Evolutionary conservation across 2,888 invertebrate species (phyloP), one percentile per base, ranked within the genome.

Genomic region (Sabatieria punctata): DNA sequence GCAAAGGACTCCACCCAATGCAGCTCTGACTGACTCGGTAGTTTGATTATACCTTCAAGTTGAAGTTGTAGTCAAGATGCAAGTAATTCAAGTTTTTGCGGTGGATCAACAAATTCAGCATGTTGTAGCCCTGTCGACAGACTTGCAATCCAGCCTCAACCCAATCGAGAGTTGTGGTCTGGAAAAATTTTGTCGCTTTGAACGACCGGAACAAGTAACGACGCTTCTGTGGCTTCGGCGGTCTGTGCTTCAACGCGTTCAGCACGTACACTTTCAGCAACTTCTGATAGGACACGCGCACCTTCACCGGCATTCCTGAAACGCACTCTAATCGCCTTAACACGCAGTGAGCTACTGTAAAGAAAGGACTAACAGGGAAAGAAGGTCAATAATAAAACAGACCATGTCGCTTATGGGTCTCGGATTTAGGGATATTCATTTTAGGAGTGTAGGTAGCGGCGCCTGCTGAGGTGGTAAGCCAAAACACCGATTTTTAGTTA

Each of bases 181-280:
- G 95, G 75, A 99, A 99, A 73, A 99, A 99, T 70, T 99, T 99
- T 0, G 97, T 99, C 0, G 93, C 85, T 69, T 99, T 99, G 72
- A 99, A 99, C 0, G 97, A 97, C 26, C 95, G 79, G 77, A 97
- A 97, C 40, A 97, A 72, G 63, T 93, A 93, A 49, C 95, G 78
- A 65, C 95, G 93, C 71, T 97, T 97, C 68, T 97, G 97, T 11
- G 97, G 85, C 67, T 99, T 99, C 0, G 97, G 97, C 39, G 88
- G 83, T 51, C 91, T 76, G 67, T 97, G 95, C 66, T 97, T 95
- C 46, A 99, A 71, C 0, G 95, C 88, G 70, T 99, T 99, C 36
- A 99, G 73, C 1, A 99, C 97, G 65, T 84, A 97, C 67, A 95
- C 97, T 67, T 99, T 99, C 41, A 99, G 74, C 30, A 99, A 72